Base-by-base conservation (phyloP, 2,888 invertebrate species). In the Altica lythri region DNA sequence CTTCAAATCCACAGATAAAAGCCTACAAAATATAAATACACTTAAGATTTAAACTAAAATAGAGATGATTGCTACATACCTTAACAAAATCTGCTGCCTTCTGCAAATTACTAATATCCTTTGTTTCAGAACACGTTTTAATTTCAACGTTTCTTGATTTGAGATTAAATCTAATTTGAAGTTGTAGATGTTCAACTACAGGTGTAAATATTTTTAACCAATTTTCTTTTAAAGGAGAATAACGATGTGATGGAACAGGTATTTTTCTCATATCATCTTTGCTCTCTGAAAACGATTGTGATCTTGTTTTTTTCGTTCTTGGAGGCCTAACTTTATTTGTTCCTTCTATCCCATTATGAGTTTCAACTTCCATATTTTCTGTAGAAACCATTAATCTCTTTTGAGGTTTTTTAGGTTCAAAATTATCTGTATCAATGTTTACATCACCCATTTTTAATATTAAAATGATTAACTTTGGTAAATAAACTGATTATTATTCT, bases 41-140 rank as follows among this genome's bases (percentile, higher is more conserved):
- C 6, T 19, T 5, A 19, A 19, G 22, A n/a, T n/a, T n/a, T n/a
- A n/a, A n/a, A n/a, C n/a, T n/a, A n/a, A n/a, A n/a, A n/a, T n/a
- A n/a, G n/a, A n/a, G n/a, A n/a, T n/a, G n/a, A n/a, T n/a, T n/a
- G 8, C 44, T 44, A 56, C 40, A 45, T 64, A 75, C 75, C 65
- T 89, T 90, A 0, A 99, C 92, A 81, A 99, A 99, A 78, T 99
- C 99, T 9, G 96, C 95, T 42, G 91, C 99, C 78, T 96, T 98
- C 75, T 99, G 98, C 57, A 99, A 79, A 75, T 94, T 91, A 6
- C 89, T 86, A 60, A 95, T 87, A 70, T 97, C 95, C 63, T 85
- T 83, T 0, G 92, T 91, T 68, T 89, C 87, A 34, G 81, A 76
- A 44, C 79, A 77, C 8, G 80, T 77, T 68, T 90, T 84, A 43